These are phyloP conservation scores for Rhinichthys osculus DNA, from an alignment of 2,797 vertebrate species.

Conservation along the genomic window DNA sequence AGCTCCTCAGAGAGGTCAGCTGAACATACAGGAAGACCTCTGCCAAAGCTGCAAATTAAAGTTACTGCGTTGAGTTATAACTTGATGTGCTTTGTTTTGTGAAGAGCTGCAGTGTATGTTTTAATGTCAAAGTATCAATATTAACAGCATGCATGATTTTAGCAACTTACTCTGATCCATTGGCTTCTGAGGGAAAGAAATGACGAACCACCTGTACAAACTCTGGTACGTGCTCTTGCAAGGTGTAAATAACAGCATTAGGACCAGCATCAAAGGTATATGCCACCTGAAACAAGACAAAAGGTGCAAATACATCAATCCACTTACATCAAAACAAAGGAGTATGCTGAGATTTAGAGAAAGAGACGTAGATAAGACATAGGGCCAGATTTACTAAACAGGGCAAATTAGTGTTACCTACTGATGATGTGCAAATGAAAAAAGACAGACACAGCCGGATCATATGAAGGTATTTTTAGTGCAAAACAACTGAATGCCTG, in stretches of 20 bases:
- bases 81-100: background rate
- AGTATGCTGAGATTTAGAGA: background rate
- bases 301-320: background rate
- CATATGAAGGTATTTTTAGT: too few relatives aligned
- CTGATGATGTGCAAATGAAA: too few relatives aligned
- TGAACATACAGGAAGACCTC: slow-evolving; percentile 78
- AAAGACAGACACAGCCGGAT: too few relatives aligned
- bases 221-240: slow-evolving; percentile 83
- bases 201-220: slow-evolving; percentile 84
- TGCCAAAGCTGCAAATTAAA: slow-evolving; percentile 82
- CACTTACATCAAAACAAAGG: background rate
- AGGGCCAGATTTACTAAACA: too few relatives aligned
- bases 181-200: slow-evolving; percentile 86
- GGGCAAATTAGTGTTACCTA: too few relatives aligned
- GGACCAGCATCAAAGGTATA: slow-evolving; percentile 97
- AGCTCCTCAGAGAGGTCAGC: slow-evolving; percentile 78
- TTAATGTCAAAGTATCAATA: background rate
- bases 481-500: too few relatives aligned
- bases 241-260: slow-evolving; percentile 90
- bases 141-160: background rate
- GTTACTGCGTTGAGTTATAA: background rate
- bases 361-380: slow-evolving; percentile 28
- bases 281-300: slow-evolving; percentile 78
- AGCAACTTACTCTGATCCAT: slow-evolving; percentile 84
- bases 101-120: background rate